Conservation (phyloP, 2,113 vertebrate species). For the Gorsachius goisagi region DNA sequence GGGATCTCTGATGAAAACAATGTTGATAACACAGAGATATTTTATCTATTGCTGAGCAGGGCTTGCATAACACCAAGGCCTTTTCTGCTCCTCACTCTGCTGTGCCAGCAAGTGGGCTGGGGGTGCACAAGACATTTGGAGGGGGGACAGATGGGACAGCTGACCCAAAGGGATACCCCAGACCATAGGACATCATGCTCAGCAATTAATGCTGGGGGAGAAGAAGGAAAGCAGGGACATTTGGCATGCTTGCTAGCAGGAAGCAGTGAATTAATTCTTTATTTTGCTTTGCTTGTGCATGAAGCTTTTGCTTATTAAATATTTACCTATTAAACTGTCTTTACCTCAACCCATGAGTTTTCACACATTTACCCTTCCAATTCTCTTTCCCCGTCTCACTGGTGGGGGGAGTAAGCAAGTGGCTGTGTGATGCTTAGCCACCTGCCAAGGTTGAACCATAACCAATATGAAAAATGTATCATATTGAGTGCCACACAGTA, state of each 20-base stretch:
- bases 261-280: not conserved
- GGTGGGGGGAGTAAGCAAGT: not conserved
- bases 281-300: accelerated
- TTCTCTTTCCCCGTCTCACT: not conserved
- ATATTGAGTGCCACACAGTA: not conserved
- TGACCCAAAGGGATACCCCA: not conserved
- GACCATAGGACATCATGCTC: accelerated
- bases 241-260: not conserved
- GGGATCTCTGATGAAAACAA: not conserved
- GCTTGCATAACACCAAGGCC: not conserved
- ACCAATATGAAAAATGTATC: not conserved
- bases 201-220: not conserved
- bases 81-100: not conserved
- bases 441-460: not conserved
- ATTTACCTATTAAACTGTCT: not conserved
- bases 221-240: not conserved
- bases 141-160: not conserved
- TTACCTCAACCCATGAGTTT: not conserved
- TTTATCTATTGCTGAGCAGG: not conserved
- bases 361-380: not conserved
- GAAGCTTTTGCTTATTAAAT: not conserved
- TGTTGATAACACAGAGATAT: too few relatives aligned
- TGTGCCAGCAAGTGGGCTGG: accelerated
- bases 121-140: not conserved
- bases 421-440: not conserved